A percentile compares a stretch with the other conserved stretches of the same genome.
These are phyloP conservation scores for Callorhinus ursinus DNA, from an alignment of 2,113 vertebrate genomes.

Conservation along the genomic window DNA sequence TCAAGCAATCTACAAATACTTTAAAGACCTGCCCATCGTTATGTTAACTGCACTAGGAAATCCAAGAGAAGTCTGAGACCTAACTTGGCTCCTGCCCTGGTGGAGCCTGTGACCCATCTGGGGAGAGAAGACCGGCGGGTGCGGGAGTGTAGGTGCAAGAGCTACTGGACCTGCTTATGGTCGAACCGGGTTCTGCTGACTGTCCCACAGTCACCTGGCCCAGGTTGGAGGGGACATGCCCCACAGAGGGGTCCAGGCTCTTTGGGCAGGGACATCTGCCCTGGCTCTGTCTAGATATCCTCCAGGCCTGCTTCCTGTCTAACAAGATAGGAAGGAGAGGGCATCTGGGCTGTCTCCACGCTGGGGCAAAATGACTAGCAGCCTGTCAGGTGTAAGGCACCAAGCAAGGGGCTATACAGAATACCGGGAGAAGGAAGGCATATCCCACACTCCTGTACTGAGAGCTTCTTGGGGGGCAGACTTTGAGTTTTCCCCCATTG, in stretches of 20 bases:
- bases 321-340: not conserved
- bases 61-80: not conserved
- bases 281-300: not conserved
- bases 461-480: not conserved
- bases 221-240: not conserved
- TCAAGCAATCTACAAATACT: not conserved
- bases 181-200: not conserved
- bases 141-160: not conserved
- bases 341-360: not conserved
- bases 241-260: not conserved
- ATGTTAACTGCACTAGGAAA: not conserved
- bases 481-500: not conserved
- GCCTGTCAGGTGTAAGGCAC: not conserved
- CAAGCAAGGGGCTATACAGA: not conserved
- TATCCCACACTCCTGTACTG: not conserved
- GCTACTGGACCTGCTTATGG: not conserved
- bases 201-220: constrained; percentile 17
- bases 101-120: not conserved
- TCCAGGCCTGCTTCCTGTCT: not conserved
- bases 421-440: not conserved
- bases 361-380: not conserved
- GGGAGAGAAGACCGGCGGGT: not conserved
- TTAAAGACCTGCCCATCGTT: not conserved
- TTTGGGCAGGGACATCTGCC: not conserved
- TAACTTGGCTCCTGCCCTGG: not conserved